Conservation (phyloP, 2,888 invertebrate genomes). For the Phytoseiulus persimilis region DNA sequence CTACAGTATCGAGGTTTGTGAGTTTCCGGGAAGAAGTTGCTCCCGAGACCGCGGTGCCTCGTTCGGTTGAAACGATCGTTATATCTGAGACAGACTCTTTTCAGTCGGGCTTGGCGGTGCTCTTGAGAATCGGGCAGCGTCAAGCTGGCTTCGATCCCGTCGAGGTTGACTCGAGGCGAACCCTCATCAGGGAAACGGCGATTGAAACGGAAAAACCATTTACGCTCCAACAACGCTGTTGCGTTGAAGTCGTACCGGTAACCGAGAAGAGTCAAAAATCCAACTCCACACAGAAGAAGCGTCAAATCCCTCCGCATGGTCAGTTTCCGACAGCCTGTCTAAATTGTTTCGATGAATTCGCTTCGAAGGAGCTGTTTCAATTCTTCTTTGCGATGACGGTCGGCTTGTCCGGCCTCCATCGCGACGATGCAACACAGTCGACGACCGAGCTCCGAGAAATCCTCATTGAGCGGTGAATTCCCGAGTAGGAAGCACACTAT, state of each 20-base stretch:
- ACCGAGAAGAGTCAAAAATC: not conserved
- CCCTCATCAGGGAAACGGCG: not conserved
- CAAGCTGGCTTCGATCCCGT: not conserved
- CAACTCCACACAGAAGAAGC: not conserved
- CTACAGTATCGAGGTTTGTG: slow-evolving; percentile 42
- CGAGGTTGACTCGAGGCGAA: not conserved
- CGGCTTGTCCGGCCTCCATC: slow-evolving; percentile 9
- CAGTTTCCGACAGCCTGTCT: not conserved
- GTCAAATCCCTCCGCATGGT: slow-evolving; percentile 14
- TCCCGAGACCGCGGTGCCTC: not conserved
- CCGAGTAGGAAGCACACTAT: slow-evolving; percentile 17
- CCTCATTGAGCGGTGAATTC: not conserved
- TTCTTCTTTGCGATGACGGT: slow-evolving; percentile 16
- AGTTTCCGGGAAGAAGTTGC: slow-evolving; percentile 27
- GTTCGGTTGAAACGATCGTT: slow-evolving; percentile 21
- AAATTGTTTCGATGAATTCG: not conserved
- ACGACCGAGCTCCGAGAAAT: not conserved
- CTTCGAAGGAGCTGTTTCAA: not conserved
- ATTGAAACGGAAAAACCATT: slow-evolving; percentile 21
- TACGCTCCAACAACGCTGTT: slow-evolving; percentile 9
- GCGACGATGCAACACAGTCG: slow-evolving; percentile 13
- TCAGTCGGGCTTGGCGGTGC: slow-evolving; percentile 33
- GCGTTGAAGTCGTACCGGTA: slow-evolving; percentile 30
- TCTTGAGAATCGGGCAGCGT: slow-evolving; percentile 32
- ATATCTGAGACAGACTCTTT: slow-evolving; percentile 41